Conservation (phyloP, 2,797 vertebrate genomes). For the Avahi laniger region DNA sequence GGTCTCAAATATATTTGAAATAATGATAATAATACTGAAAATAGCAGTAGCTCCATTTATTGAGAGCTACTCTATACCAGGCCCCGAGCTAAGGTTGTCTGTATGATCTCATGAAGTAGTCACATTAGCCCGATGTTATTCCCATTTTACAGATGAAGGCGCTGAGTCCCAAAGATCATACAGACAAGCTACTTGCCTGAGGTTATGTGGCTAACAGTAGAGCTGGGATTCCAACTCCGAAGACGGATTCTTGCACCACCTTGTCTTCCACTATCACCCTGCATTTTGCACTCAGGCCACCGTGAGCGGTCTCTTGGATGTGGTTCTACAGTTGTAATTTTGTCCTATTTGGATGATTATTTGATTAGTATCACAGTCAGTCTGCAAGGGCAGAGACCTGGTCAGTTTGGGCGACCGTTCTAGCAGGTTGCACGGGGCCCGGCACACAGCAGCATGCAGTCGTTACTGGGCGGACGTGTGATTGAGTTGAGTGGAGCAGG, state of each 20-base stretch:
- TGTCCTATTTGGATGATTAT: not conserved
- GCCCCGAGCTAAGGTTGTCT: not conserved
- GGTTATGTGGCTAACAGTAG: not conserved
- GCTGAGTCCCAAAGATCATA: not conserved
- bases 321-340: not conserved
- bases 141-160: not conserved
- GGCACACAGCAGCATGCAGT: not conserved
- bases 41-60: not conserved
- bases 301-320: not conserved
- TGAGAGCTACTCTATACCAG: not conserved
- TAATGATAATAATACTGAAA: not conserved
- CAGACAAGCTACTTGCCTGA: not conserved
- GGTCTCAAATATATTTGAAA: constrained; percentile 13
- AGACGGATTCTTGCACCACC: not conserved
- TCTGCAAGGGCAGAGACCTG: not conserved
- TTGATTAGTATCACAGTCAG: not conserved
- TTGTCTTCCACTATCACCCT: not conserved
- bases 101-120: not conserved
- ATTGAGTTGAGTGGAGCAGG: not conserved
- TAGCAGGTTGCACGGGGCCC: not conserved
- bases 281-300: not conserved
- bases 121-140: not conserved
- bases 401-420: too few relatives aligned
- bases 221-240: not conserved
- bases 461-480: not conserved